phyloP scores from a whole-genome alignment of 2,888 invertebrate species.

The Chymomyza amoena region DNA sequence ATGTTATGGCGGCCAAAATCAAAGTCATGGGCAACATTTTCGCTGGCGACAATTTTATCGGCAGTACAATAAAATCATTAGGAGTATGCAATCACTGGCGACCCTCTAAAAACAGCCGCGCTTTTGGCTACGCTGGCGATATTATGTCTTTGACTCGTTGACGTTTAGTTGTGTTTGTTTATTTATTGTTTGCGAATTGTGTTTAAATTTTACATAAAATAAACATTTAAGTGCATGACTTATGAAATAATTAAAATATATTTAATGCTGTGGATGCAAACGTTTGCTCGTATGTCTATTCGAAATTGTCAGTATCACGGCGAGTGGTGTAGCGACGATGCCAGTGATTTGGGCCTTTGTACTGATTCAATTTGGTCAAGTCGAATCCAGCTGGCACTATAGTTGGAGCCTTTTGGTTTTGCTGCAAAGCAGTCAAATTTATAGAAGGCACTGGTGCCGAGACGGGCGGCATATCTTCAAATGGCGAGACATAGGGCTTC shows the following conservation, averaged over 20 bases:
- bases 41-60: constrained; percentile 77
- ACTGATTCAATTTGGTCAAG: constrained; percentile 30
- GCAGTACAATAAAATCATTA: constrained; percentile 72
- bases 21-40: constrained; percentile 66
- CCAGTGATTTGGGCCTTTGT: constrained; percentile 52
- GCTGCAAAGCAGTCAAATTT: neutral
- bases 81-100: constrained; percentile 34
- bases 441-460: neutral
- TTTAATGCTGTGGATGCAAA: too few species aligned
- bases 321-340: constrained; percentile 33
- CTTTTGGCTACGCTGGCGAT: constrained; percentile 59
- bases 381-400: constrained; percentile 49
- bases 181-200: constrained; percentile 30
- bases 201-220: constrained; percentile 5
- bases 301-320: constrained; percentile 10
- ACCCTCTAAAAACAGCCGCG: constrained; percentile 5
- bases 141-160: constrained; percentile 62
- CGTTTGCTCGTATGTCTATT: neutral
- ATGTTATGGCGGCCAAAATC: constrained; percentile 74
- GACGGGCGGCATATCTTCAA: constrained; percentile 14
- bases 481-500: constrained; percentile 42
- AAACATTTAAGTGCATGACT: constrained; percentile 10
- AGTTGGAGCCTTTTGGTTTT: neutral
- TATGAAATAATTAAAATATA: too few species aligned
- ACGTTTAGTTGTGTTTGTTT: constrained; percentile 49